Evolutionary conservation across 2,113 vertebrate species (phyloP), one percentile per base, ranked within the genome.

Genomic region (Kryptolebias marmoratus): DNA sequence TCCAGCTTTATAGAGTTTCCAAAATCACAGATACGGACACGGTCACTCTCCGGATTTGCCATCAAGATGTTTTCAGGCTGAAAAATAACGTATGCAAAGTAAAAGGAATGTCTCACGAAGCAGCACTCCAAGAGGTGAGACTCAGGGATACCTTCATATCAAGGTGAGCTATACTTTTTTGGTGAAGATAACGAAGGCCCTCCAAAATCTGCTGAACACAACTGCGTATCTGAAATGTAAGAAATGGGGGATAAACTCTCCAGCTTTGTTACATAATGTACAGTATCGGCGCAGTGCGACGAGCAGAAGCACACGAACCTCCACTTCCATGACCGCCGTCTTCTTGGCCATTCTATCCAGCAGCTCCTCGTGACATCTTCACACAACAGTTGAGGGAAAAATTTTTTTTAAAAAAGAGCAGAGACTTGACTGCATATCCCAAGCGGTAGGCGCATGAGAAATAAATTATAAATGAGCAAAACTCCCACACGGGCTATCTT

Each of bases 41-140:
- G 95, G 73, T 97, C 95, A 0, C 95, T 94, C 2, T 86, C 90
- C 0, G 86, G 81, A 1, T 94, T 90, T 9, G 95, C 94, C 89
- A 99, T 94, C 64, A 99, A 89, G 80, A 99, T 94, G 70, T 99
- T 99, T 91, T 97, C 97, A 1, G 97, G 96, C 97, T 99, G 45
- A 15, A 44, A 54, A 15, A 2, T 68, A 49, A 27, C 0, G 47
- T 16, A 47, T 39, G 65, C 16, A 49, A 13, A 53, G 18, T 4
- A 75, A 7, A 0, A 13, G 27, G n/a, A 50, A 52, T 8, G 16
- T 48, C 42, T 28, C 32, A 28, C 36, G 4, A 36, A 22, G 22
- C 22, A 22, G 22, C 22, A 22, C 22, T 18, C 5, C 14, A 56
- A 42, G 16, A 30, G 30, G 22, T 55, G 13, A n/a, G 50, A 36